Evolutionary conservation across 2,113 vertebrate species (phyloP).

Genomic region (Narcine bancroftii): DNA sequence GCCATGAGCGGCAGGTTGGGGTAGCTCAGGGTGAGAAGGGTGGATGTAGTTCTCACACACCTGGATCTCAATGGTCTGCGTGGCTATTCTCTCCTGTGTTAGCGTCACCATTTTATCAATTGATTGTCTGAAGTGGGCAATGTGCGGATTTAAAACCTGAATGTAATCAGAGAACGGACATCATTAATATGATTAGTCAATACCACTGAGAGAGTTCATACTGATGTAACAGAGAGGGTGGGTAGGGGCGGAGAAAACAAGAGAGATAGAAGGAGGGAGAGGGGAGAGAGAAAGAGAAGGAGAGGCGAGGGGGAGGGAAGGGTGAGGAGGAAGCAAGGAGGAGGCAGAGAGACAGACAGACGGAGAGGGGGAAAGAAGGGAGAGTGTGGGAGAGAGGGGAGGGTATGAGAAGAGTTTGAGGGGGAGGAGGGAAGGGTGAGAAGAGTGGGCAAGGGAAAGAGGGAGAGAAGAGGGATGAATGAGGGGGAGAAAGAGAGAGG

Average conservation of each 20-base stretch:
- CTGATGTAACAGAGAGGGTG: neutral
- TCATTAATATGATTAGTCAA: neutral
- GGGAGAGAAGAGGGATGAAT: constrained; percentile 38
- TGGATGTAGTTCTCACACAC: neutral
- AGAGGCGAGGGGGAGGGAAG: too few relatives aligned
- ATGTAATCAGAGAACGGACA: neutral
- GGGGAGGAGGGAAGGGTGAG: constrained; percentile 35
- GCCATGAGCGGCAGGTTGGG: neutral
- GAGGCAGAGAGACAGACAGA: neutral
- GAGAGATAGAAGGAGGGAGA: neutral
- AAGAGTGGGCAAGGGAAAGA: constrained; percentile 35
- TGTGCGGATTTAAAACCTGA: neutral
- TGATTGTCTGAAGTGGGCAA: neutral
- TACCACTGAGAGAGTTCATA: neutral
- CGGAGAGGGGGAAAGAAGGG: neutral
- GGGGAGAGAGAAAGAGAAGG: neutral
- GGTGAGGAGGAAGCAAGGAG: neutral
- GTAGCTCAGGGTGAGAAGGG: too few relatives aligned
- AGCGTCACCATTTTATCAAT: constrained; percentile 6
- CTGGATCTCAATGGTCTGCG: neutral
- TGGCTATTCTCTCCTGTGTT: neutral
- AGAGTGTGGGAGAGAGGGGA: neutral
- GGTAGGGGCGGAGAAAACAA: neutral
- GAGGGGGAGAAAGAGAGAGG: constrained; percentile 46
- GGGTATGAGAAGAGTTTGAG: too few relatives aligned